Evolutionary conservation across 2,888 invertebrate species (phyloP), one percentile per base, ranked within the genome.

Genomic region (Ennomos quercinarius): DNA sequence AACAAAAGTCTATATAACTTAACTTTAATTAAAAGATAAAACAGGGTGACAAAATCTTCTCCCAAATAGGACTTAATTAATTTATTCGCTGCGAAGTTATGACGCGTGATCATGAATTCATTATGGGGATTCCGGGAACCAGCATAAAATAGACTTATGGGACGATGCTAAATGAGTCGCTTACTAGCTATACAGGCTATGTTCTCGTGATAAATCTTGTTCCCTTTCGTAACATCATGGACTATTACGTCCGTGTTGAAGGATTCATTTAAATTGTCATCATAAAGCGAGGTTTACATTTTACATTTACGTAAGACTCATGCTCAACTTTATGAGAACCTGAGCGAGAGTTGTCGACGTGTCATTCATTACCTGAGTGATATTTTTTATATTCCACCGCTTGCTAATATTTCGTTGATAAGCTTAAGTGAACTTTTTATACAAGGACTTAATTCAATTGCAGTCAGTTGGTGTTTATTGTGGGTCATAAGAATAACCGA

Each of bases 101-200:
- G 83, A 84, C 78, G 84, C 89, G 86, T 88, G 89, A 77, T 77
- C 72, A 63, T 75, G 89, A 85, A 87, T 87, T 85, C 75, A 84
- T 89, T 87, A 84, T 77, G 80, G 68, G 81, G 83, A 87, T 89
- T 87, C 56, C 43, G 57, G 60, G 78, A 78, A 76, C 71, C 69
- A 64, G 66, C 62, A 27, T 27, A 6, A 27, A 6, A 84, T 77
- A 80, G 68, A 87, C 88, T 87, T 53, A 39, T 55, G 60, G 78
- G 78, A 76, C 71, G 68, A 64, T 65, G 63, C 67, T 71, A 75
- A 77, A 76, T 72, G 69, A 71, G 68, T 71, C 68, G 71, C 72
- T 62, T 70, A 60, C 52, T 47, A 27, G 43, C 43, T 43, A n/a
- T 6, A 27, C 43, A 43, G 2, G 46, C 37, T 46, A 17, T 46